A percentile compares a stretch with the other conserved stretches of the same genome.
Evolutionary conservation across 2,888 invertebrate genomes (phyloP).

Genomic region (Enchytraeus crypticus): DNA sequence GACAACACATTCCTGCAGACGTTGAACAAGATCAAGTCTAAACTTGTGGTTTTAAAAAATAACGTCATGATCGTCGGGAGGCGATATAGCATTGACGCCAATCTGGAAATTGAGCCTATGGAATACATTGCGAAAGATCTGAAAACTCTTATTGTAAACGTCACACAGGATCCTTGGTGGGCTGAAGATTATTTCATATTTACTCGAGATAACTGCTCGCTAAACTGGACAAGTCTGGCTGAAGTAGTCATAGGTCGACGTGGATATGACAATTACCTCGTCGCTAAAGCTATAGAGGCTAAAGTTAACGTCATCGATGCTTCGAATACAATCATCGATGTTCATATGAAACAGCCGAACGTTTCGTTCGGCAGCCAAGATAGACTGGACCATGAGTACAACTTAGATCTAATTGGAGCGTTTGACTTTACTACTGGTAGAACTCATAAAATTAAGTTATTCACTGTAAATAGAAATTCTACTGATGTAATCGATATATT

Average conservation of each 20-base stretch:
- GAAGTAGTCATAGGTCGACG: slow-evolving; percentile 14
- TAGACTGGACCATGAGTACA: not conserved
- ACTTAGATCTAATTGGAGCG: not conserved
- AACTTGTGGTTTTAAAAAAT: not conserved
- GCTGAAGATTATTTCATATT: slow-evolving; percentile 3
- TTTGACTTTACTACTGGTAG: not conserved
- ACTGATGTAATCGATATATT: not conserved
- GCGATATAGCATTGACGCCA: not conserved
- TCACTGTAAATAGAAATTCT: not conserved
- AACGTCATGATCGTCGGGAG: not conserved
- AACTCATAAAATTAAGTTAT: not conserved
- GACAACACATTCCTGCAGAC: not conserved
- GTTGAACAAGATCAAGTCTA: not conserved
- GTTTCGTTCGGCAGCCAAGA: not conserved
- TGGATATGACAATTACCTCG: slow-evolving; percentile 12
- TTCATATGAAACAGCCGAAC: not conserved
- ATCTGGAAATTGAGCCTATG: not conserved
- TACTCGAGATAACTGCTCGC: not conserved
- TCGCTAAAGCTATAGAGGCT: not conserved
- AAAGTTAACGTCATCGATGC: slow-evolving; percentile 3
- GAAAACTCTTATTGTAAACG: not conserved
- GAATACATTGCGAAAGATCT: not conserved
- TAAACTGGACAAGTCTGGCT: slow-evolving; percentile 6
- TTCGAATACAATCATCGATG: not conserved
- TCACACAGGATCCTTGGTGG: not conserved